Base-by-base conservation (phyloP, 2,888 invertebrate species). In the Melanchra persicariae region DNA sequence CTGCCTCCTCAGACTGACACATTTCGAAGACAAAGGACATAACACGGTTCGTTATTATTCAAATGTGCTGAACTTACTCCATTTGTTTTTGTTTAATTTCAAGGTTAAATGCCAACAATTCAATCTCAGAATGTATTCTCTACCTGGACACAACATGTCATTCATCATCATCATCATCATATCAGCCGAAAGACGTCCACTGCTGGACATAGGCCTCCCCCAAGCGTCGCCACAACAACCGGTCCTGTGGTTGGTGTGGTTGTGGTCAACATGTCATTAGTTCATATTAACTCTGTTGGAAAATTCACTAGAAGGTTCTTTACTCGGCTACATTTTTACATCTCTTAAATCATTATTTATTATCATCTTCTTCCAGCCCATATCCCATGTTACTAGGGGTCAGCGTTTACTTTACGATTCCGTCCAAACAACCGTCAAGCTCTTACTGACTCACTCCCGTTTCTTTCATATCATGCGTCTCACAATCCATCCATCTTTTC, bases 1-100 rank as follows among this genome's bases (percentile, higher is more conserved):
- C 8, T 15, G 0, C 40, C 40, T 55, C 55, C 66, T n/a, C 43
- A 8, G 19, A 22, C 15, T 70, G 57, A 49, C 34, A 58, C 43
- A 66, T 47, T 65, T 49, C 17, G 7, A 45, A 55, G 17, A 52
- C 37, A 74, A 64, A 40, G 10, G 26, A 58, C 43, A 52, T 30
- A 19, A 34, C n/a, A 60, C 24, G 22, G 30, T 52, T 59, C 10
- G 12, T 66, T 63, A 45, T 24, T 1, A 2, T 0, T 26, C 19
- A 15, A 45, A 37, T 6, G 22, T 40, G 3, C 17, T 40, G 7
- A 19, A 59, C 34, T 66, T 59, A 43, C 59, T 75, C 26, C 10
- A n/a, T 43, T 59, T 74, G 24, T 65, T 54, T 59, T 24, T 12
- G 1, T 59, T 43, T 12, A n/a, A 1, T 15, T 47, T 40, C 37